Base-by-base conservation (phyloP, 30 jellyfish, hydroid and myxozoan genomes). In the Chironex yamaguchii region DNA sequence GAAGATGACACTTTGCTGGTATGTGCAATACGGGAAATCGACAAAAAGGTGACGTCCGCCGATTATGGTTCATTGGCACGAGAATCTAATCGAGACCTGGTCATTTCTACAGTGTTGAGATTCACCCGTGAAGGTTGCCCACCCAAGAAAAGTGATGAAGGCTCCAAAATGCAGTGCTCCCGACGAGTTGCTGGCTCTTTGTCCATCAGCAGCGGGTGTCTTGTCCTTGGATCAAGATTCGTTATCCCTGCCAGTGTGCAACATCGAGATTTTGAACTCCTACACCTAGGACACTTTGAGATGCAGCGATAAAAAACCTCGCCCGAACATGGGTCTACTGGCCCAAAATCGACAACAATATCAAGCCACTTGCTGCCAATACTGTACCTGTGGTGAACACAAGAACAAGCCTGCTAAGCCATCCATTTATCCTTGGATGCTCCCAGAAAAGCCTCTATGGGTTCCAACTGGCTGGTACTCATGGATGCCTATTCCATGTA, bases 221-320 rank as follows among this genome's bases (percentile, higher is more conserved):
- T 71, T 3, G 32, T 71, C 25, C 20, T 35, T 29, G 87, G 87
- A 6, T 25, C 85, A 74, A 36, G 87, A 6, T 21, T 34, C 32
- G 79, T 26, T 27, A 74, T 74, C 33, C 89, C 89, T 2, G 33
- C 4, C 48, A 24, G 2, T 2, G 3, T 77, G 29, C 87, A 27
- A 29, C 29, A 2, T 17, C 84, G 53, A 54, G 65, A 49, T 14
- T 84, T 72, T n/a, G 79, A 72, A 31, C 17, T 34, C n/a, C 79
- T 82, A 31, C 91, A 82, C 23, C 85, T 63, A 2, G 92, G 93
- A 13, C 93, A 82, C 34, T 2, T 68, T 2, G 92, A 91, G n/a
- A 82, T 82, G 58, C 78, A 67, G 49, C 51, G 63, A 82, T 70
- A 81, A 82, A 70, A 67, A 28, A 42, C 33, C 77, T 82, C 30